Conservation (phyloP, 1,140 invertebrate species). For the Sminthurinus signatus region DNA sequence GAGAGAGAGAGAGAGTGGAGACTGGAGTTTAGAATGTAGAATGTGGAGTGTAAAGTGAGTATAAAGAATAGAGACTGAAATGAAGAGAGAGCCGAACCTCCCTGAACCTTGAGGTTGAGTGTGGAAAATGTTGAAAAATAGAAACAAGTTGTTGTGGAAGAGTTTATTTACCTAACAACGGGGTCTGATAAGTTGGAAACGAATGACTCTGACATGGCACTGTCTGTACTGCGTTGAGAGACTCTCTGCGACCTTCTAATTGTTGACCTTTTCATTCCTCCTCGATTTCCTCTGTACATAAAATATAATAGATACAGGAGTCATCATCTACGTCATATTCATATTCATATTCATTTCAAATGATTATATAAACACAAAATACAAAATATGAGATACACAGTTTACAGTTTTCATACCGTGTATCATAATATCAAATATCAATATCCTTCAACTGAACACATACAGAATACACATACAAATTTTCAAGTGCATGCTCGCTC, state of each 20-base stretch:
- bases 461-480: no score
- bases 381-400: no score
- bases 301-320: constrained; percentile 2
- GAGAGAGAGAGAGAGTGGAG: constrained; percentile 5
- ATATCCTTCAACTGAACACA: no score
- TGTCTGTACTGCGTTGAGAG: constrained; percentile 63
- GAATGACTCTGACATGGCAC: constrained; percentile 49
- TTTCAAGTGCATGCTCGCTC: no score
- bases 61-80: not conserved
- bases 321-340: not conserved
- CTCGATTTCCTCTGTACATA: constrained; percentile 11
- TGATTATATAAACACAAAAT: not conserved
- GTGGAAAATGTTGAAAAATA: not conserved
- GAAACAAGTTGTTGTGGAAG: not conserved
- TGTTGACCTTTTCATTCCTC: constrained; percentile 21
- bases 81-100: not conserved
- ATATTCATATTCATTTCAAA: not conserved
- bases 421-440: no score
- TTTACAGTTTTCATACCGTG: no score
- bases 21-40: no score
- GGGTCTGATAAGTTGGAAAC: constrained; percentile 24
- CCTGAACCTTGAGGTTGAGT: not conserved
- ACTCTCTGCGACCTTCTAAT: constrained; percentile 58
- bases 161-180: constrained; percentile 20
- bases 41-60: not conserved